Conservation (phyloP, 2,113 vertebrate species). For the Corythaeola cristata region DNA sequence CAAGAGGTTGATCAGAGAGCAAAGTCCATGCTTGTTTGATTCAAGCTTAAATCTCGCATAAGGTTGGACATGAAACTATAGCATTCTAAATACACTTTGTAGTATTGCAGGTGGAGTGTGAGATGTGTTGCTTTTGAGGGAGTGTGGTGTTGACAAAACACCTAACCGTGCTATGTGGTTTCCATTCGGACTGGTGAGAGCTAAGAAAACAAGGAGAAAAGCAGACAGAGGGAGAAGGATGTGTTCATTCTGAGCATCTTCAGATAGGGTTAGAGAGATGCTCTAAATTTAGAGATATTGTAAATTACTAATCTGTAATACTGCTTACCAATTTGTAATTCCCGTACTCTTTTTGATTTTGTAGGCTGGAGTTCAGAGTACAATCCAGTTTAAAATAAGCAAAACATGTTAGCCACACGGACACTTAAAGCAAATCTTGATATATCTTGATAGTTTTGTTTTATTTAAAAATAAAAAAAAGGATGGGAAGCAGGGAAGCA, state of each 20-base stretch:
- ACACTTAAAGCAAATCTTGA: neutral
- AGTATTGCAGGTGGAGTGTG: neutral
- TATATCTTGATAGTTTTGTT: neutral
- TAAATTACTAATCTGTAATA: neutral
- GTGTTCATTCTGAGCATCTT: neutral
- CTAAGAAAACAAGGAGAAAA: neutral
- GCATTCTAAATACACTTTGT: neutral
- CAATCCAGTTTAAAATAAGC: neutral
- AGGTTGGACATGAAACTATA: neutral
- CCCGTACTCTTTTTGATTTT: neutral
- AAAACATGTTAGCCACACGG: neutral
- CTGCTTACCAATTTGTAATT: neutral
- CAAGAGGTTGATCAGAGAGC: neutral
- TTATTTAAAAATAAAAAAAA: neutral
- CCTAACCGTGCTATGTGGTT: neutral
- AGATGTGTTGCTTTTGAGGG: neutral
- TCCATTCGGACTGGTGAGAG: neutral
- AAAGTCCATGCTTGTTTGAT: fast-evolving
- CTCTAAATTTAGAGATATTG: neutral
- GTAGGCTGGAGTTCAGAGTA: neutral
- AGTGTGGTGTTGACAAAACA: neutral
- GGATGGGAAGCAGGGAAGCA: neutral
- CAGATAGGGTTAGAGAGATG: neutral
- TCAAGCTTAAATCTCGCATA: neutral
- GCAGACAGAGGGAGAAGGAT: too few relatives aligned